Evolutionary conservation across 2,888 invertebrate genomes (phyloP), one percentile per base, ranked within the genome.

Genomic region (Phorcus lineatus): DNA sequence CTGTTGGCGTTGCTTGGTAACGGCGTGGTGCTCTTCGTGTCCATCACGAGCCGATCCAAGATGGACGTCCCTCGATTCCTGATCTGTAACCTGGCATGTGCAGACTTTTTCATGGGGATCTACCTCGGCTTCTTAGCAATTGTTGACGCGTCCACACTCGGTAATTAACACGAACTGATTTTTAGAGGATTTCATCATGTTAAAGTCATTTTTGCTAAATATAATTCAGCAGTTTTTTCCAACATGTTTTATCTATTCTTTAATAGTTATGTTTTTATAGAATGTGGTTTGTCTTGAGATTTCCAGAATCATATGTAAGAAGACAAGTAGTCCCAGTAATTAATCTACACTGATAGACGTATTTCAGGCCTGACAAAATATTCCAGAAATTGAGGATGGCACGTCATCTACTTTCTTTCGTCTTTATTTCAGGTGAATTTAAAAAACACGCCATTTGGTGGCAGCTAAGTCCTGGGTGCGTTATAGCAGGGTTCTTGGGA

Each of bases 81-180:
- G 82, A 99, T 99, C 81, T 97, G 98, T 92, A 99, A 99, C 94
- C 95, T 99, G 85, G 98, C 98, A 0, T 96, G 98, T 0, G 98
- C 99, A 0, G 99, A 99, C 94, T 97, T 99, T 93, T 97, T 97
- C 93, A 99, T 99, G 97, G 99, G 98, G 78, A 95, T 98, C 79
- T 99, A 98, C 93, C 94, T 98, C 83, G 98, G 98, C 0, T 96
- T 98, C 89, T 94, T 99, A 90, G 99, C 99, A 0, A 97, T 99
- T 66, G 97, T 98, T 77, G 99, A 99, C 93, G 98, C 98, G 0
- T 97, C 97, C 28, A 99, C 99, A 0, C 94, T 99, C 81, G 98
- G 92, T 92, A 85, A 80, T 80, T 66, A 53, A 74, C 28, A 70
- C 11, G 16, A 6, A 47, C 47, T 47, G 11, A 47, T 47, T 47